phyloP scores from a whole-genome alignment of 2,888 invertebrate genomes.

The Magallana nippona region DNA sequence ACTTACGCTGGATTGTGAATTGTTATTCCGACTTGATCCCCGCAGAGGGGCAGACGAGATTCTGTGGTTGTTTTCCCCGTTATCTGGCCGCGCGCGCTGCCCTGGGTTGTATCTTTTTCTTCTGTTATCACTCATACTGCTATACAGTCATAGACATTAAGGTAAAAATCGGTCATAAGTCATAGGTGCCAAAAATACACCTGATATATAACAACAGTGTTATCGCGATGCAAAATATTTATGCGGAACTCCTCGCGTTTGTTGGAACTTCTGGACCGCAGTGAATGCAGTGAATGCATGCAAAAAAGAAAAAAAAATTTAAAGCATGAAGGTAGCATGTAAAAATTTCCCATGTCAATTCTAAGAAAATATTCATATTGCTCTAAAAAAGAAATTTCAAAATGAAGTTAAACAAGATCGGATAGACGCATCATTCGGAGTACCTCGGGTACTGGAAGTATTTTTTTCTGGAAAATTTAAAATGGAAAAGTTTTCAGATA shows the following conservation, averaged over 20 bases:
- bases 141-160: constrained; percentile 48
- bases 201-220: constrained; percentile 41
- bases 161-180: constrained; percentile 48
- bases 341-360: too few relatives aligned
- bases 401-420: too few relatives aligned
- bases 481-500: constrained; percentile 5
- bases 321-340: too few relatives aligned
- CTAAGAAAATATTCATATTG: too few relatives aligned
- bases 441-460: neutral
- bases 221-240: constrained; percentile 42
- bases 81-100: constrained; percentile 65
- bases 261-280: constrained; percentile 22
- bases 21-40: constrained; percentile 49
- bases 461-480: constrained; percentile 9
- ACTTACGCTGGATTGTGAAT: constrained; percentile 49
- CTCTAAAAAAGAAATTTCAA: too few relatives aligned
- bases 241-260: constrained; percentile 38
- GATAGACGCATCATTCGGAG: neutral
- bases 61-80: constrained; percentile 61
- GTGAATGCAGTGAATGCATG: neutral
- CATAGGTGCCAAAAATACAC: constrained; percentile 45
- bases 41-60: constrained; percentile 53
- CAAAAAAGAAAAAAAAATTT: too few relatives aligned
- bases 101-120: constrained; percentile 67
- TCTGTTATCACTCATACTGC: constrained; percentile 71